Evolutionary conservation across 2,888 invertebrate species (phyloP), one percentile per base, ranked within the genome.

Genomic region (Merodon equestris): DNA sequence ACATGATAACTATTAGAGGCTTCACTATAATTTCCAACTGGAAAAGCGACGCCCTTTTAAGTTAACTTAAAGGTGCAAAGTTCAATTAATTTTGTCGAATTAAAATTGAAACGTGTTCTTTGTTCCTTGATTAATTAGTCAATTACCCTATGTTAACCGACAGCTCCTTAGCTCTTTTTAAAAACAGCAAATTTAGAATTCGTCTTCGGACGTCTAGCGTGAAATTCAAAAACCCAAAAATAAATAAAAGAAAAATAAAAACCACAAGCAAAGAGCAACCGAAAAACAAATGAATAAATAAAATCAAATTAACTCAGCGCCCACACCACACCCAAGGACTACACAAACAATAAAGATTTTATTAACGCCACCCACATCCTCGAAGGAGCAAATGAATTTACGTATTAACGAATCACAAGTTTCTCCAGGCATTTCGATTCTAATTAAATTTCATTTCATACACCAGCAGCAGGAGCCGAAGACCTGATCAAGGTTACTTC

Each of bases 381-480:
- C 54, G 27, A 27, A 57, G 51, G 54, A 71, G 50, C 56, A 71
- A 71, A 71, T 63, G 56, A 63, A 71, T 71, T 61, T 50, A 48
- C 56, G 71, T 72, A 57, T 72, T 72, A 72, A 72, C 57, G 71
- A 72, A 57, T 72, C 71, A 50, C 44, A 57, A 51, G 51, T 64
- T 63, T 57, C 71, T 72, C 36, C 40, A 63, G 71, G 71, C 71
- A 57, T 38, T 57, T 64, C 45, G 13, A 45, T 51, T 64, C 71
- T 64, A 72, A 72, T 72, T 64, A 64, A 72, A 72, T 72, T 72
- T 72, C 54, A 72, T 72, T 72, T 72, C 64, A 57, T 72, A 72
- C 47, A 56, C 42, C 53, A 9, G 27, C 7, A 27, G 27, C 27
- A 27, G 27, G 27, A 27, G 7, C 27, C 27, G 40, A 51, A 63